Evolutionary conservation across 2,888 invertebrate genomes (phyloP), one percentile per base, ranked within the genome.

Genomic region (Hydropsyche betteni): DNA sequence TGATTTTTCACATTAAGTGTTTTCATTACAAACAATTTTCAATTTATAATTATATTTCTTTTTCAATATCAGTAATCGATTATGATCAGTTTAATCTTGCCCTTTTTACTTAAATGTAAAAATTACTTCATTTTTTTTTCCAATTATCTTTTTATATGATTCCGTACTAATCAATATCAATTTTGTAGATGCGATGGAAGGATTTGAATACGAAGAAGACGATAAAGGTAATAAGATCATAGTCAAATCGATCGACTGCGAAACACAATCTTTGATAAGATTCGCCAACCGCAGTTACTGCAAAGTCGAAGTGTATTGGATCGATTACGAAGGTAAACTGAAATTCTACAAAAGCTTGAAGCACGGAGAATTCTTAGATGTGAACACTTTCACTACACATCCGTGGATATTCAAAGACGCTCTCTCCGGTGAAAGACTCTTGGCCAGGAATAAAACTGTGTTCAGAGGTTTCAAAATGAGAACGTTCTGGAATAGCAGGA

Each of bases 321-420:
- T 95, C 16, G 91, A 94, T 83, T 94, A 91, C 82, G 84, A 88
- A 61, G 94, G 95, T 0, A 82, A 82, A 0, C 88, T 88, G 52
- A 86, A 90, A 2, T 88, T 87, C 72, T 94, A 93, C 81, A 85
- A 87, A 4, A 86, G 87, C 0, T 82, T 95, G n/a, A 82, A 83
- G 0, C 87, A 90, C 0, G 84, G 85, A 0, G 85, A 87, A 4
- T 88, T 84, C 81, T 85, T 89, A 72, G 91, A 92, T 81, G 88
- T 94, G 0, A 92, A 93, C 81, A 93, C 96, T 0, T 96, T 87
- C 83, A 90, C 91, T 12, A 91, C 92, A 0, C 96, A 96, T 85
- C 94, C 94, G 0, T 96, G 96, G 95, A 90, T 95, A 78, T 95
- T 94, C 82, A 86, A 91, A 0, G 94, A 95, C 82, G 84, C 88